phyloP scores from a whole-genome alignment of 1,140 invertebrate species.

The Drosophila paulistorum region DNA sequence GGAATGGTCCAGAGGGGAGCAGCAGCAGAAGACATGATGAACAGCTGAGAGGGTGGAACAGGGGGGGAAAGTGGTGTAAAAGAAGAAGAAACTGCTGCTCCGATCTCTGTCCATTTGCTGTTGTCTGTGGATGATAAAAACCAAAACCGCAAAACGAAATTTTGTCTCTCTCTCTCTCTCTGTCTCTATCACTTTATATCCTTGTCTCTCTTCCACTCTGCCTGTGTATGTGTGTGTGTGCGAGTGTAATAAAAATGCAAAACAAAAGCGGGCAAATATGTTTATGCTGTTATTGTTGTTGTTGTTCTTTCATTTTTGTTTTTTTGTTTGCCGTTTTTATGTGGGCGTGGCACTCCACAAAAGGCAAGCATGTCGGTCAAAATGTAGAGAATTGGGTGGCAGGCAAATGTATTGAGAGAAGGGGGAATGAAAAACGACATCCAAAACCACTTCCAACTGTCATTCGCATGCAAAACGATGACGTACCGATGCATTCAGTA shows the following conservation, averaged over 20 bases:
- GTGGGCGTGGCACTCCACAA: conserved; percentile 60
- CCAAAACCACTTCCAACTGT: conserved; percentile 74
- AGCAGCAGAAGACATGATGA: neutral
- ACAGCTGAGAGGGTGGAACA: neutral
- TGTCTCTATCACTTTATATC: conserved; percentile 18
- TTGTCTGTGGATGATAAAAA: conserved; percentile 72
- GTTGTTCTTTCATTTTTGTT: neutral
- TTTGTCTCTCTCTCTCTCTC: conserved; percentile 43
- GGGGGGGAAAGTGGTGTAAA: too few species aligned
- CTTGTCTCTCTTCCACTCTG: conserved; percentile 2
- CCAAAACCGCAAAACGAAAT: conserved; percentile 77
- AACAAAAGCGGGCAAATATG: conserved; percentile 76
- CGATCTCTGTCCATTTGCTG: conserved; percentile 16
- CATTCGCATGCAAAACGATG: conserved; percentile 72
- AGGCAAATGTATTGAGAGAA: neutral
- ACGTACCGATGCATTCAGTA: conserved; percentile 54
- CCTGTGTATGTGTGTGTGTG: conserved; percentile 9
- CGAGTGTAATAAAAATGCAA: conserved; percentile 70
- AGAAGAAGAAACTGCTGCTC: conserved; percentile 6
- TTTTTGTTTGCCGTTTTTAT: conserved; percentile 6
- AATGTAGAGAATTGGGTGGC: neutral
- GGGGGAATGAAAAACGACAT: conserved; percentile 33
- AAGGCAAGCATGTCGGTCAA: conserved; percentile 26
- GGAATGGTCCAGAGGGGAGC: conserved; percentile 3
- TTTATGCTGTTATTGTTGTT: conserved; percentile 35